Percentiles rank a stretch among this genome's conserved stretches.
Evolutionary conservation across 2,797 vertebrate species (phyloP).

Genomic region (Notoglanidium macrostoma): DNA sequence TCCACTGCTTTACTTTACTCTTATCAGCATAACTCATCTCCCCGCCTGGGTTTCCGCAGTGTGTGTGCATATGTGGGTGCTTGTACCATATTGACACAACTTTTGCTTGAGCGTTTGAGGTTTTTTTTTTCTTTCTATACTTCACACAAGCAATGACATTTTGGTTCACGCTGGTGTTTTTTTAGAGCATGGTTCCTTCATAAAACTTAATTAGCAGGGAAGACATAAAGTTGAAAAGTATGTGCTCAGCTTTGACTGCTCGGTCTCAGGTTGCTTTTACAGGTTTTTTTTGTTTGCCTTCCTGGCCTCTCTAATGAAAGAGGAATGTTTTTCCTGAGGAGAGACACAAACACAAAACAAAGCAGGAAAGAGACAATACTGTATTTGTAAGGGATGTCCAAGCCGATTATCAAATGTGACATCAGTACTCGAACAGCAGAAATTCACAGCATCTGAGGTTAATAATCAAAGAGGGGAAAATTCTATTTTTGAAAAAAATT

Average conservation of each 20-base stretch:
- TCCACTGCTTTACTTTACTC: conserved; percentile 53
- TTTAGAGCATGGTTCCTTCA: conserved; percentile 4
- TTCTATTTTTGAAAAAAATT: neutral
- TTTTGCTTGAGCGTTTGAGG: neutral
- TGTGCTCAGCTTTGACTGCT: conserved; percentile 60
- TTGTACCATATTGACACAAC: neutral
- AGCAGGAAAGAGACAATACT: conserved; percentile 1
- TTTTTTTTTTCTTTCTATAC: neutral
- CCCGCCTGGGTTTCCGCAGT: conserved; percentile 71
- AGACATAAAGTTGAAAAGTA: conserved; percentile 10
- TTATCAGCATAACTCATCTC: conserved; percentile 78
- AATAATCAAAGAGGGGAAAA: neutral
- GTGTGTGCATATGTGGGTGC: conserved; percentile 24
- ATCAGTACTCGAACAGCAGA: neutral
- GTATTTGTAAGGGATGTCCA: conserved; percentile 5
- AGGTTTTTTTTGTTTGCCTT: conserved; percentile 66
- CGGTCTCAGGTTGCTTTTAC: conserved; percentile 59
- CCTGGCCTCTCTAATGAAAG: conserved; percentile 71
- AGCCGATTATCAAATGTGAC: conserved; percentile 16
- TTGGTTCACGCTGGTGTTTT: conserved; percentile 8
- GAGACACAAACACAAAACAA: conserved; percentile 62
- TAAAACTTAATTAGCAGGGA: conserved; percentile 17
- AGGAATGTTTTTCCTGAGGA: conserved; percentile 74
- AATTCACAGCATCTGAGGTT: conserved; percentile 16
- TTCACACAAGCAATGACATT: neutral